Evolutionary conservation across 92 coral and sea anemone genomes (phyloP), one percentile per base, ranked within the genome.

Genomic region (Phymanthus crucifer): DNA sequence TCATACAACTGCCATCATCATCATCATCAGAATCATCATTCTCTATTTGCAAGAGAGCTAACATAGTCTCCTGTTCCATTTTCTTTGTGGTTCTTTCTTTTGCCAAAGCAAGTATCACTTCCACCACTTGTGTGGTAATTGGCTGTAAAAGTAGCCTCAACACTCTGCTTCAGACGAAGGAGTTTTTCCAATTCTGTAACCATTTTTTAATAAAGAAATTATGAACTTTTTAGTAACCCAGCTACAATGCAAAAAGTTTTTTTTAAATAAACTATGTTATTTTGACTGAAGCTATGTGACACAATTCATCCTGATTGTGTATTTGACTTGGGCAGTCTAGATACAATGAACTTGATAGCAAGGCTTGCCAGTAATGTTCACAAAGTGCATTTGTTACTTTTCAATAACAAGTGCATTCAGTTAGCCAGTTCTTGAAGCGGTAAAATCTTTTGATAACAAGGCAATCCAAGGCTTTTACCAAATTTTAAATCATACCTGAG

Each of bases 181-280:
- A 71, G 40, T 70, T 78, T 83, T 46, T 87, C 85, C 36, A 87
- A 83, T 46, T 86, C 90, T 29, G 82, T 69, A 23, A 74, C 43
- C 23, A 71, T 58, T 68, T 79, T 36, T 57, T 18, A 70, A 38
- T 37, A 69, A 77, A 61, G 48, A 72, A 1, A 10, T 54, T 7
- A 16, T 9, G 7, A 19, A 19, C 3, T 6, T 54, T 54, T 54
- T 54, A 54, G 64, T 54, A 54, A 21, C 27, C 57, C n/a, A 54
- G 64, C 29, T 19, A 54, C 64, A 54, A 27, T 54, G 26, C 64
- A 54, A 54, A 2, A 3, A 54, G 26, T 54, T 54, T 54, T 54
- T 54, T 54, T 54, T 1, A 19, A 5, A 19, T 16, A 54, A 2
- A 19, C 1, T 19, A 2, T 54, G 19, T 19, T 5, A 54, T 54